Conservation (phyloP, 2,888 invertebrate species). For the Plebejus argus region DNA sequence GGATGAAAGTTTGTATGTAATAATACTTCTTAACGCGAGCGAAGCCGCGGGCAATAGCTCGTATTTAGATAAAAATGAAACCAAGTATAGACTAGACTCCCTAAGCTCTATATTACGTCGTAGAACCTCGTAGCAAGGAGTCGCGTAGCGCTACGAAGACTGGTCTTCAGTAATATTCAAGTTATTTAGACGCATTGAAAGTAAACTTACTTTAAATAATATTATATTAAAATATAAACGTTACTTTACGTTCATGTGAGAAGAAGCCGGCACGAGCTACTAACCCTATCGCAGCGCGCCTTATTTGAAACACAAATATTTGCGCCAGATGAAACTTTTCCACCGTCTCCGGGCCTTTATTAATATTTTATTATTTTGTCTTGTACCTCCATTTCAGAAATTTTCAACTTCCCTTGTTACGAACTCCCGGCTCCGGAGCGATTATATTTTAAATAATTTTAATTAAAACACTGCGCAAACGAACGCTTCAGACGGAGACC, state of each 20-base stretch:
- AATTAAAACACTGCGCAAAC: slow-evolving; percentile 79
- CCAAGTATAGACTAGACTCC: neutral
- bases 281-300: slow-evolving; percentile 66
- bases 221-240: neutral
- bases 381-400: slow-evolving; percentile 73
- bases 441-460: slow-evolving; percentile 81
- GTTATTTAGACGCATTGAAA: neutral
- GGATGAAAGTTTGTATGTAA: no score
- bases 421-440: slow-evolving; percentile 74
- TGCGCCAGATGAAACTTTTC: slow-evolving; percentile 73
- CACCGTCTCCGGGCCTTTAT: slow-evolving; percentile 75
- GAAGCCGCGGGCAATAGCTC: no score
- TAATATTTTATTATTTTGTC: slow-evolving; percentile 82
- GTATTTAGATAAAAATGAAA: no score
- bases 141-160: neutral
- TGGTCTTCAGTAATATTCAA: neutral
- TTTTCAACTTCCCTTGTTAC: slow-evolving; percentile 76
- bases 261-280: slow-evolving; percentile 49
- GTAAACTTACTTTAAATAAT: no score
- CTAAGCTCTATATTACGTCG: neutral
- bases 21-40: no score
- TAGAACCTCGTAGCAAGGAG: neutral
- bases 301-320: slow-evolving; percentile 81
- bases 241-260: slow-evolving; percentile 31
- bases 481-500: slow-evolving; percentile 54